phyloP scores from a whole-genome alignment of 2,797 vertebrate species.

The Tenualosa thibaudeaui region DNA sequence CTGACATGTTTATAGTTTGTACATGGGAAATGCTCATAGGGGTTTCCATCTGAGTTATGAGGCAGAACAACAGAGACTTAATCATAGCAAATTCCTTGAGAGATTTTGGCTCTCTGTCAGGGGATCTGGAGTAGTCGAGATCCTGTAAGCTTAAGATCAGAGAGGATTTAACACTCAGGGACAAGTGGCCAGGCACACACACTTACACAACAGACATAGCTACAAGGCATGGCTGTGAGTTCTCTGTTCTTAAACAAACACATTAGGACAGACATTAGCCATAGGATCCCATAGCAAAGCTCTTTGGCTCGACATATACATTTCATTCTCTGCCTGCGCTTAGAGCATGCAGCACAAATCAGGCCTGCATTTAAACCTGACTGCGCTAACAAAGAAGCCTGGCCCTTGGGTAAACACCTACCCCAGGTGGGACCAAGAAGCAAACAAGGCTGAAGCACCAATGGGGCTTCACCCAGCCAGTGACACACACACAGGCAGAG shows the following conservation, averaged over 20 bases:
- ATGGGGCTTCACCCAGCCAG: neutral
- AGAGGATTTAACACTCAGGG: slow-evolving; percentile 22
- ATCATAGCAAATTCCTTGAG: slow-evolving; percentile 40
- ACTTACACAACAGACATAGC: neutral
- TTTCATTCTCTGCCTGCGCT: neutral
- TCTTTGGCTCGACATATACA: neutral
- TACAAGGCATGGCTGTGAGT: neutral
- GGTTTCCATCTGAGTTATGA: neutral
- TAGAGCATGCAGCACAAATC: neutral
- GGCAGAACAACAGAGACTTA: slow-evolving; percentile 33
- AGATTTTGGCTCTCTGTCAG: slow-evolving; percentile 32
- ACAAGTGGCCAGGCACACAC: neutral
- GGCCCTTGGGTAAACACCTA: slow-evolving; percentile 20
- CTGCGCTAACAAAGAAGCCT: slow-evolving; percentile 1
- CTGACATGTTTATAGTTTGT: neutral
- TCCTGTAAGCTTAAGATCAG: slow-evolving; percentile 33
- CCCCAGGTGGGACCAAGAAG: slow-evolving; percentile 15
- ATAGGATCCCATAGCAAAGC: neutral
- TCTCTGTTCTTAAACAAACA: slow-evolving; percentile 1
- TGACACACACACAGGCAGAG: neutral
- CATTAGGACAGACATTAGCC: neutral
- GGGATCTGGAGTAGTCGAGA: slow-evolving; percentile 16
- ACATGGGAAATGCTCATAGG: neutral
- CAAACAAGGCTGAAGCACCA: slow-evolving; percentile 10
- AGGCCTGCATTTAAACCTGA: neutral